These are phyloP conservation scores for Furnarius figulus DNA, from an alignment of 2,113 vertebrate genomes.

Conservation along the genomic window DNA sequence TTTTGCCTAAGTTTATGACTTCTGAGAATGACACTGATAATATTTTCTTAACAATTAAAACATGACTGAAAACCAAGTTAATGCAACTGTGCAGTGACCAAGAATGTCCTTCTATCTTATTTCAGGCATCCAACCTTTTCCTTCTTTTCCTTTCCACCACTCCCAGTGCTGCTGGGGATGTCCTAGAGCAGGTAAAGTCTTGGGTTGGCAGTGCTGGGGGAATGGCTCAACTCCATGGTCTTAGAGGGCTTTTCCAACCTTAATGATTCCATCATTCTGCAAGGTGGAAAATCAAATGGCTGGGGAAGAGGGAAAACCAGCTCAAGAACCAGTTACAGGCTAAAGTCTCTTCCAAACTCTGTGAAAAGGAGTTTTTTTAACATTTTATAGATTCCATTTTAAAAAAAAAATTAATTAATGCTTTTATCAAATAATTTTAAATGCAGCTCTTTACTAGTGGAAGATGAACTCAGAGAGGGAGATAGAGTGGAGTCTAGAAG, in stretches of 20 bases:
- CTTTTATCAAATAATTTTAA: neutral
- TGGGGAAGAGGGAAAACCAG: too few relatives aligned
- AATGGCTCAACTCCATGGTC: too few relatives aligned
- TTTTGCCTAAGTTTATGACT: neutral
- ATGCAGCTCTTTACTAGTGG: neutral
- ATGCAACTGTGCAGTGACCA: neutral
- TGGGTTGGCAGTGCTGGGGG: too few relatives aligned
- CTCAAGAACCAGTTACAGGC: too few relatives aligned
- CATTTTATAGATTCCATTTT: too few relatives aligned
- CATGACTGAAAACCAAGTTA: neutral
- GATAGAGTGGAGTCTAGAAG: neutral
- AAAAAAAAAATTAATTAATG: neutral
- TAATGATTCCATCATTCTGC: too few relatives aligned
- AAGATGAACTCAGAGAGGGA: neutral
- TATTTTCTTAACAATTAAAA: neutral
- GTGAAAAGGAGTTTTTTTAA: too few relatives aligned
- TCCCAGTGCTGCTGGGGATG: neutral
- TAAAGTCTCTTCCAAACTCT: too few relatives aligned
- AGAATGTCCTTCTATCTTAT: neutral
- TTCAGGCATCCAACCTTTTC: neutral
- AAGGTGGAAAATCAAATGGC: too few relatives aligned
- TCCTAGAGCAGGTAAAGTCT: neutral
- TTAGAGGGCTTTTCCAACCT: too few relatives aligned
- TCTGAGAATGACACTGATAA: neutral
- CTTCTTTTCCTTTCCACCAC: neutral